Conservation (phyloP, 2,888 invertebrate species). For the Brenthis ino region DNA sequence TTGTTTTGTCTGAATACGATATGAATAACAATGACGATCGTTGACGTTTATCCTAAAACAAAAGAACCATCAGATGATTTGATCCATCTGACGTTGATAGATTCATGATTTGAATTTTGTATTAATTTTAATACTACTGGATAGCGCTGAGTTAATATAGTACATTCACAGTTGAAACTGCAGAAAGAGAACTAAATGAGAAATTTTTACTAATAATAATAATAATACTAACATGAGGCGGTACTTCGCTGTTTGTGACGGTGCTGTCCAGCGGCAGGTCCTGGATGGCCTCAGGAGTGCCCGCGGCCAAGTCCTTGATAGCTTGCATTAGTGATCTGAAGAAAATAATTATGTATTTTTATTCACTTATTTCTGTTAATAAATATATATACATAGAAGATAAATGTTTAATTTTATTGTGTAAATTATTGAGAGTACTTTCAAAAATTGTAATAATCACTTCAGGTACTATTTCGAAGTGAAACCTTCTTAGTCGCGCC, state of each 20-base stretch:
- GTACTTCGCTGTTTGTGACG: slow-evolving; percentile 54
- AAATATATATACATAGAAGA: neutral
- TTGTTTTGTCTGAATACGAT: too few species aligned
- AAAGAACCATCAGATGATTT: too few species aligned
- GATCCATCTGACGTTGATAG: too few species aligned
- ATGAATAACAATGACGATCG: too few species aligned
- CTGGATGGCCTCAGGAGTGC: slow-evolving; percentile 61
- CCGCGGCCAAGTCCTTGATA: slow-evolving; percentile 66
- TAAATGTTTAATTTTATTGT: neutral
- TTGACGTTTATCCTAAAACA: too few species aligned
- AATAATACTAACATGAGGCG: slow-evolving; percentile 64
- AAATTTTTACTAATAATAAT: neutral
- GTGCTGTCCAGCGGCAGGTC: slow-evolving; percentile 67
- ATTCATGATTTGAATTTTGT: too few species aligned
- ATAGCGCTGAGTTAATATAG: too few species aligned
- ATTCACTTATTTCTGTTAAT: neutral
- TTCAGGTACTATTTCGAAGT: too few species aligned
- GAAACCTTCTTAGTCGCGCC: too few species aligned
- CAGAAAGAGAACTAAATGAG: too few species aligned
- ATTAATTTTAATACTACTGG: too few species aligned
- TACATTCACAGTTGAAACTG: too few species aligned
- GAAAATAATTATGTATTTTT: neutral
- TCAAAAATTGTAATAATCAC: neutral
- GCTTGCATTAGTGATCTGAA: slow-evolving; percentile 63
- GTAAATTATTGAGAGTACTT: neutral